Base-by-base conservation (phyloP, 2,113 vertebrate genomes). In the Eublepharis macularius region DNA sequence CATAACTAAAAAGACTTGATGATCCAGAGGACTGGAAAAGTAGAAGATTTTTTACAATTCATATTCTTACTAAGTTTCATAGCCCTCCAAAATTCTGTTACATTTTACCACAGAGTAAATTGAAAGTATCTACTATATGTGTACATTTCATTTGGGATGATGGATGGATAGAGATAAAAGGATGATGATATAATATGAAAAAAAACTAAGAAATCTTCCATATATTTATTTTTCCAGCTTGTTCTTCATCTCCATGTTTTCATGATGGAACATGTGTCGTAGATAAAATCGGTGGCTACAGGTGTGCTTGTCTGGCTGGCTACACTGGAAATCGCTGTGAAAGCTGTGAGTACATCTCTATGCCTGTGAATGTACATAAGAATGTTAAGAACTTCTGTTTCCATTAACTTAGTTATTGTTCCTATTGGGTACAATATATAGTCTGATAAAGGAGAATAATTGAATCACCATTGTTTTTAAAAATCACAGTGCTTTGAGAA, bases 241-340 rank as follows among this genome's bases (percentile, higher is more conserved):
- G 99, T 90, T 98, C 97, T 90, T 98, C 98, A 2, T 98, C 97
- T 75, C 99, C 98, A 0, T 99, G 99, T 93, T 95, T 97, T 76
- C 98, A 99, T 1, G 99, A 99, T 54, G 98, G 98, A 87, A 99
- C 98, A 0, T 99, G 99, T 82, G 87, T 98, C 88, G 93, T 98
- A 66, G 98, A 97, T 88, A 96, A 94, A 70, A 96, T 94, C 0
- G 92, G 96, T 81, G 95, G 96, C 69, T 99, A 97, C 94, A 97
- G 93, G 73, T 99, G 99, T 79, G 98, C 98, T 82, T 99, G 99
- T 91, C 94, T 99, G 91, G 98, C 97, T 89, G 99, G 99, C 80
- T 99, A 98, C 63, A 99, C 98, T 0, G 99, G 99, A 75, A 96
- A 73, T 82, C 96, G 93, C 89, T 99, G 98, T 96, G 98, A 99